A percentile compares a stretch with the other conserved stretches of the same genome.
Conservation (phyloP, 2,797 vertebrate species). For the Hypotaenidia philippensis region DNA sequence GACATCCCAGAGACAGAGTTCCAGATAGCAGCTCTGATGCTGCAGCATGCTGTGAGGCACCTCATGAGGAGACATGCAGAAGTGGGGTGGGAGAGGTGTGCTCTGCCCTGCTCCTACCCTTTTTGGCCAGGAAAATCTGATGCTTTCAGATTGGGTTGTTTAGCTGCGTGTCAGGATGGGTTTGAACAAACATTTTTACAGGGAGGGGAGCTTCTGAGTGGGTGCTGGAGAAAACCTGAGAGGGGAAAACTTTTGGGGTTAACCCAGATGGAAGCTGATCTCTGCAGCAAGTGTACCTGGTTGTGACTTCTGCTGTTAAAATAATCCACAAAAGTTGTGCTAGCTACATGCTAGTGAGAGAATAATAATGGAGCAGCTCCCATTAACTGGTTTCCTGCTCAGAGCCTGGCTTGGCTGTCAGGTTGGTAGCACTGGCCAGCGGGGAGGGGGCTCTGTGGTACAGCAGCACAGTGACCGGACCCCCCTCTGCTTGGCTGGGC, state of each 20-base stretch:
- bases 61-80: background rate
- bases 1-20: background rate
- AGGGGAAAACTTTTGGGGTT: background rate
- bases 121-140: background rate
- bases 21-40: background rate
- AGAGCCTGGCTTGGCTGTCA: background rate
- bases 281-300: background rate
- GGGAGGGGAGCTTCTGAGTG: constrained; percentile 22
- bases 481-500: background rate
- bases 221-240: background rate
- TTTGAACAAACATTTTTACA: constrained; percentile 17
- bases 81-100: accelerated
- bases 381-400: background rate
- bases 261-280: constrained; percentile 41
- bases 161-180: background rate
- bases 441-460: background rate
- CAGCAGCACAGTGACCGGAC: background rate
- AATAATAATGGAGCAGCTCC: background rate
- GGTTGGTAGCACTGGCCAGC: background rate
- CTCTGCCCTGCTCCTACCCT: background rate
- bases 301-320: constrained; percentile 22
- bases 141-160: background rate
- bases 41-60: accelerated
- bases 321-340: background rate
- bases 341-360: background rate